phyloP scores from a whole-genome alignment of 2,797 vertebrate genomes.

The Leptatherina wallacei region DNA sequence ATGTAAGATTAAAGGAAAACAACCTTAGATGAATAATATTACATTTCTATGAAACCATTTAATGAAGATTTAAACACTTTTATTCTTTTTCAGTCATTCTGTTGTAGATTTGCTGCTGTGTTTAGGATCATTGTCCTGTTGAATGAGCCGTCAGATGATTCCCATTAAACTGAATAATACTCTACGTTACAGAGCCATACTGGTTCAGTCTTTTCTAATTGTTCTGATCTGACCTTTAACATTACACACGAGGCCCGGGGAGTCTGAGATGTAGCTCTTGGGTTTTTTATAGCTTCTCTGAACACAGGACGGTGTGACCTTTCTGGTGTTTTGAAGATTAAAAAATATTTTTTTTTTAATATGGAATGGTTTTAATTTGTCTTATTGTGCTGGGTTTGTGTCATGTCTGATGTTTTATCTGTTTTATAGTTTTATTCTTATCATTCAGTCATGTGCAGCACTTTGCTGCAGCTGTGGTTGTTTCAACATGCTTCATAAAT shows the following conservation, averaged over 20 bases:
- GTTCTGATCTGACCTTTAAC: neutral
- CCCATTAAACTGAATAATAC: too few relatives aligned
- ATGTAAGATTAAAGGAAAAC: too few relatives aligned
- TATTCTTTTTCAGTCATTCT: neutral
- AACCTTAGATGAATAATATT: too few relatives aligned
- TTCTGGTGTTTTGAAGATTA: neutral
- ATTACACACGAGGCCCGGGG: neutral
- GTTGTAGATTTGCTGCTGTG: neutral
- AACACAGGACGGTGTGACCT: neutral
- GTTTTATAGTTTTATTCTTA: too few relatives aligned
- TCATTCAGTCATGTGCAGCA: too few relatives aligned
- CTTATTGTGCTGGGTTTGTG: too few relatives aligned
- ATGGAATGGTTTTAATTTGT: too few relatives aligned
- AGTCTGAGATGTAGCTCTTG: neutral
- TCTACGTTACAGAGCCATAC: too few relatives aligned
- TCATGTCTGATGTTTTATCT: neutral
- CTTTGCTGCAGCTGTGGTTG: neutral
- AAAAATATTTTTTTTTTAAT: too few relatives aligned
- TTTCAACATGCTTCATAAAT: neutral
- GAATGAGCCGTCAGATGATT: neutral
- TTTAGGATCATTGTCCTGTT: neutral
- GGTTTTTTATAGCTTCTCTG: neutral
- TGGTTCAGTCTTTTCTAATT: too few relatives aligned
- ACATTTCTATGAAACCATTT: too few relatives aligned
- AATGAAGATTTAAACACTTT: too few relatives aligned